A percentile compares a stretch with the other conserved stretches of the same genome.
Evolutionary conservation across 2,888 invertebrate species (phyloP).

Genomic region (Drosophila flavopinicola): DNA sequence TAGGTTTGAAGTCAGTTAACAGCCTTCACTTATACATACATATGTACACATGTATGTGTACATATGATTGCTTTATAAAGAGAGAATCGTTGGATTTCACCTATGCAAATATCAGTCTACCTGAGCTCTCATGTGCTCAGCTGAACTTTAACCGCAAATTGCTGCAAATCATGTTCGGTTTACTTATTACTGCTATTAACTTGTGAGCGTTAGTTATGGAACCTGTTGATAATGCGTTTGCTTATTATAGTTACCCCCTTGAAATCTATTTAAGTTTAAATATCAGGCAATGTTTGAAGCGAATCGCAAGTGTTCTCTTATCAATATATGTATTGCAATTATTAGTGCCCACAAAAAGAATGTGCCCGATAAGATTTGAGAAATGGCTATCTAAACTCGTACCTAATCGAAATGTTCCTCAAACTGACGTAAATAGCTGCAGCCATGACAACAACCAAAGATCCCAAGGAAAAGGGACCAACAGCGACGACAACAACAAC

Average conservation of each 20-base stretch:
- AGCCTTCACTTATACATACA: constrained; percentile 12
- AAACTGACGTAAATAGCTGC: constrained; percentile 1
- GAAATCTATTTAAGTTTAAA: not conserved
- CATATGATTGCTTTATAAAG: not conserved
- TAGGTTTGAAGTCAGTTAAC: constrained; percentile 20
- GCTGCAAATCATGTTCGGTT: constrained; percentile 15
- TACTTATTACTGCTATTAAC: constrained; percentile 21
- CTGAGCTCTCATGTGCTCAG: constrained; percentile 14
- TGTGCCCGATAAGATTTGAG: constrained; percentile 49
- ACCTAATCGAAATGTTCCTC: constrained; percentile 22
- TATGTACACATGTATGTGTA: constrained; percentile 3
- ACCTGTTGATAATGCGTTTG: constrained; percentile 11
- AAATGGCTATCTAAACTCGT: constrained; percentile 12
- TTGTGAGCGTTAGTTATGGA: constrained; percentile 15
- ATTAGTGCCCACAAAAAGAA: constrained; percentile 27
- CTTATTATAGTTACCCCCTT: constrained; percentile 9
- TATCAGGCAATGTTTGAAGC: constrained; percentile 16
- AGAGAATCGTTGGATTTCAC: not conserved
- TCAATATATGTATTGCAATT: constrained; percentile 38
- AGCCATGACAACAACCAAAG: constrained; percentile 65
- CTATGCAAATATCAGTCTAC: constrained; percentile 49
- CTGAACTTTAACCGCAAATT: constrained; percentile 58
- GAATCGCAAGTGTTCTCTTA: constrained; percentile 35
- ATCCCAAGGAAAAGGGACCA: constrained; percentile 54
- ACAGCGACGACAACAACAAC: constrained; percentile 10